phyloP scores from a whole-genome alignment of 2,888 invertebrate species.

The Pachymerium ferrugineum region DNA sequence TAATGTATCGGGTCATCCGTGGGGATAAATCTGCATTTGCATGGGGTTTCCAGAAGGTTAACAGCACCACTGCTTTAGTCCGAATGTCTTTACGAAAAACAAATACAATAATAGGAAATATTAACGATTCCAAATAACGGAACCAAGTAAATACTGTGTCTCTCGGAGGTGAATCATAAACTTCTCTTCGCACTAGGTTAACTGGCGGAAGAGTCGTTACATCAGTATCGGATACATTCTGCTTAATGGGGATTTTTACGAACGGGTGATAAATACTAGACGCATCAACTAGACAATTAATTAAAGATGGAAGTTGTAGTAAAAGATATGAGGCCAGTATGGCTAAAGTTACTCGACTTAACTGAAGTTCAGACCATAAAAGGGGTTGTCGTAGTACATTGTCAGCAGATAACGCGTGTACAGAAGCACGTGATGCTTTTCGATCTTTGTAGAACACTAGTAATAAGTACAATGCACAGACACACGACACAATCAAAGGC shows the following conservation, averaged over 20 bases:
- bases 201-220: no score
- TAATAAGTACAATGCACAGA: not conserved
- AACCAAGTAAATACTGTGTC: conserved; percentile 42
- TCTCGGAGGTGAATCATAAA: conserved; percentile 35
- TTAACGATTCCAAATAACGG: conserved; percentile 39
- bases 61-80: conserved; percentile 39
- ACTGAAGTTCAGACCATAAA: conserved; percentile 1
- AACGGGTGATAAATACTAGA: conserved; percentile 18
- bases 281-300: conserved; percentile 31
- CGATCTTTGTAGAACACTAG: not conserved
- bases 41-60: conserved; percentile 40
- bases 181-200: conserved; percentile 32
- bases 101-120: conserved; percentile 40
- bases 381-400: conserved; percentile 7
- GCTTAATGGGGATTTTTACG: conserved; percentile 28
- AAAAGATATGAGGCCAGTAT: conserved; percentile 33
- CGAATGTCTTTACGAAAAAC: conserved; percentile 41
- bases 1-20: conserved; percentile 33
- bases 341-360: conserved; percentile 3
- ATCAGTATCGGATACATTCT: not conserved
- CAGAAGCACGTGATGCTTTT: not conserved
- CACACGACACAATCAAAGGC: conserved; percentile 33
- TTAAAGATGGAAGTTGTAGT: conserved; percentile 32
- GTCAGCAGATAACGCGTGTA: not conserved
- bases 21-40: conserved; percentile 38